Evolutionary conservation across 2,888 invertebrate species (phyloP), one percentile per base, ranked within the genome.

Genomic region (Orchesella flavescens): DNA sequence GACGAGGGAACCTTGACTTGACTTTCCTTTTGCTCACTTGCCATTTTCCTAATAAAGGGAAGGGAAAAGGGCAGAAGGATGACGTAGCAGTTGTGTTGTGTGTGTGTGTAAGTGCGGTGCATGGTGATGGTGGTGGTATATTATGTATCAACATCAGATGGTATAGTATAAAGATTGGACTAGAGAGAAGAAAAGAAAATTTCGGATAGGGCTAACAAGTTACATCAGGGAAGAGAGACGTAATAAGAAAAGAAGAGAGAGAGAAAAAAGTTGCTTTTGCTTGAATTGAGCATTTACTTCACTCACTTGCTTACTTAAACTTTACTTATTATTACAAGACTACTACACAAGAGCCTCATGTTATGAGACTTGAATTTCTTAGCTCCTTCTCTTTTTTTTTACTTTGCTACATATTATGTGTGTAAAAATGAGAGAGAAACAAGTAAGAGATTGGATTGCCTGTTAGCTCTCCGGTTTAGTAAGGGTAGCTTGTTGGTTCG

Each of bases 291-390:
- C 76, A 77, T 72, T 74, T 65, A 55, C 65, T 80, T 24, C 24
- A 80, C 57, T 24, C 24, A 80, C 57, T 65, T 79, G 43, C 71
- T 71, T 57, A 55, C 65, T 74, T 80, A 80, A 77, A 77, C 72
- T 76, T 84, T 72, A 73, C 76, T 84, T 84, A 75, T 84, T 80
- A 77, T 84, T 71, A 77, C 77, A 77, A 44, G 53, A 46, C 63
- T 65, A 17, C 49, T 34, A 24, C 44, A 76, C 65, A 57, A 66
- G 66, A 66, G 43, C 9, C 63, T 75, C 34, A 21, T 44, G 57
- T 78, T 49, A 65, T 65, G 34, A 34, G 34, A 75, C 75, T 75
- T 75, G 49, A 75, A 75, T 71, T 78, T 78, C 53, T 77, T 24
- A 49, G n/a, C 49, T 49, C 49, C 53, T 55, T 75, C 55, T 21